Evolutionary conservation across 2,797 vertebrate genomes (phyloP), one percentile per base, ranked within the genome.

Genomic region (Lepilemur septentrionalis): DNA sequence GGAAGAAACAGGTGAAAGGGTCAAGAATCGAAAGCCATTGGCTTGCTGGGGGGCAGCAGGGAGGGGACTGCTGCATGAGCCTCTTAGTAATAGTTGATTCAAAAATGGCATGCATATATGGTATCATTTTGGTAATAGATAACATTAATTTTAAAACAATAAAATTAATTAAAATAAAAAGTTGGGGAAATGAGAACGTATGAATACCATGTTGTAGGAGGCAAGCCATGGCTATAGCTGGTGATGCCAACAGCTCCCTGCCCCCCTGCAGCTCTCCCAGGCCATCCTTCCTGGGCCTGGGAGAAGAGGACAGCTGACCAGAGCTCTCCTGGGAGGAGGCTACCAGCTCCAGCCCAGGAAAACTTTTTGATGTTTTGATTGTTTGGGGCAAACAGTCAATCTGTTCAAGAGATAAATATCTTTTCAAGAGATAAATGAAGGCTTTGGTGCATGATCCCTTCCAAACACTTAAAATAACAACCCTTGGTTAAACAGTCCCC

Each of bases 401-500:
- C 78, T 91, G 67, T 78, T 61, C 79, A 83, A 61, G 83, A 95
- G 95, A 93, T 93, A 91, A 91, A 59, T 76, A 69, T 91, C 73
- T 82, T 90, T 93, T 93, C 73, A 89, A 72, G 78, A 96, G 86
- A 87, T 87, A 73, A 95, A 81, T 86, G 76, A 92, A 92, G 61
- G 63, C 92, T 97, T 95, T 92, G 61, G 61, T 67, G 43, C 94
- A 70, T 67, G 75, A 93, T 93, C 89, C 69, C 59, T 94, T 93
- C 32, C 79, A 89, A 96, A 89, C 82, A 83, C 85, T 65, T 65
- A 78, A 82, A 95, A 69, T 81, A 80, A 80, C 8, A 55, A 50
- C 63, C 67, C 89, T 96, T 81, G 82, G 79, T 81, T 89, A 87
- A 95, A 95, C 48, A 93, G 70, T 76, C 28, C 52, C 38, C 35